Evolutionary conservation across 2,113 vertebrate species (phyloP).

Genomic region (Bos javanicus): DNA sequence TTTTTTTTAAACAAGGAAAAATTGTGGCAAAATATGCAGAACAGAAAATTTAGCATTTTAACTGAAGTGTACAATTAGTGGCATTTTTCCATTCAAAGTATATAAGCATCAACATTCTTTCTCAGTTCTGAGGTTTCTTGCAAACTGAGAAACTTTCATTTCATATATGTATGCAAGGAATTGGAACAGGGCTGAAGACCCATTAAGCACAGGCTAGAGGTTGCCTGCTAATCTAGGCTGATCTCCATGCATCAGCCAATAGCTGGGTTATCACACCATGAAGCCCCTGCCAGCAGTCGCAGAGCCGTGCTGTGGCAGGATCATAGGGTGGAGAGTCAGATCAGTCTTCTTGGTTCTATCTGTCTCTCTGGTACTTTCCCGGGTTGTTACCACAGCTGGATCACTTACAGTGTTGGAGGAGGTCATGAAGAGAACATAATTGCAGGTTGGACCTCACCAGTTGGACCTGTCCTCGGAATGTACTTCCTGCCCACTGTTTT

Average conservation of each 20-base stretch:
- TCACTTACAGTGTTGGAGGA: background rate
- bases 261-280: rapidly evolving
- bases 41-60: background rate
- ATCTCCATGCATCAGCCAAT: rapidly evolving
- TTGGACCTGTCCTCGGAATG: background rate
- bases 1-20: background rate
- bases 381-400: background rate
- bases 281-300: background rate
- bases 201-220: background rate
- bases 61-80: background rate
- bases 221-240: background rate
- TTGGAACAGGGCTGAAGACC: background rate
- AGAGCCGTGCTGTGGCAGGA: background rate
- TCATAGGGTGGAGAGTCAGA: background rate
- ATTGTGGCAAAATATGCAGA: background rate
- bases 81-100: rapidly evolving
- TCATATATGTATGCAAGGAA: background rate
- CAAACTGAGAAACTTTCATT: background rate
- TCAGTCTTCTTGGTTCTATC: background rate
- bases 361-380: background rate
- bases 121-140: background rate
- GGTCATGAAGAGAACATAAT: background rate
- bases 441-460: background rate
- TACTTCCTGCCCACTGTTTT: background rate
- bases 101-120: background rate